Conservation (phyloP, 1,140 invertebrate genomes). For the Nomia melanderi region DNA sequence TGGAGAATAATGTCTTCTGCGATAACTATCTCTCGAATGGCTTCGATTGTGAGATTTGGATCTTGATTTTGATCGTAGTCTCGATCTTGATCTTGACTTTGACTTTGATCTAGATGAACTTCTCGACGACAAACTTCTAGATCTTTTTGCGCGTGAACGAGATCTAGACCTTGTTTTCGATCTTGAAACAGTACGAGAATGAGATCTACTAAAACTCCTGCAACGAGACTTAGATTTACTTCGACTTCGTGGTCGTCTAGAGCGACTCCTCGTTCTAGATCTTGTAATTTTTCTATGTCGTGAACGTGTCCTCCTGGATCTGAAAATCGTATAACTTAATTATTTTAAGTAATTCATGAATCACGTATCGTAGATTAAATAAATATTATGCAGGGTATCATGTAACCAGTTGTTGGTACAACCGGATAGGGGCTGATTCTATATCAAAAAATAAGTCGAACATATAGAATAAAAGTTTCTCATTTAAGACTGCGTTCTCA, state of each 20-base stretch:
- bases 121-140: constrained; percentile 61
- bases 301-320: constrained; percentile 64
- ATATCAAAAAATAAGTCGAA: no score
- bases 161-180: constrained; percentile 70
- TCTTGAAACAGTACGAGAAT: constrained; percentile 64
- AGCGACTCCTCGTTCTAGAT: constrained; percentile 67
- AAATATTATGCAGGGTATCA: background rate
- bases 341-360: background rate
- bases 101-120: constrained; percentile 75
- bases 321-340: constrained; percentile 19
- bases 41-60: constrained; percentile 75
- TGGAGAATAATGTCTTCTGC: constrained; percentile 67
- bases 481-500: no score
- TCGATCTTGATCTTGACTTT: constrained; percentile 73
- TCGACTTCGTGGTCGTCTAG: constrained; percentile 70
- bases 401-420: no score
- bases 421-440: no score
- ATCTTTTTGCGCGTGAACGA: constrained; percentile 57
- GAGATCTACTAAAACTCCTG: constrained; percentile 59
- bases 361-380: background rate
- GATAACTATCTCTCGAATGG: constrained; percentile 71
- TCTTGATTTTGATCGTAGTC: constrained; percentile 75
- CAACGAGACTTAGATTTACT: constrained; percentile 76
- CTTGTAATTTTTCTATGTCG: constrained; percentile 56
- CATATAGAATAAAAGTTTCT: no score